Evolutionary conservation across 2,888 invertebrate genomes (phyloP), one percentile per base, ranked within the genome.

Genomic region (Brenthis daphne): DNA sequence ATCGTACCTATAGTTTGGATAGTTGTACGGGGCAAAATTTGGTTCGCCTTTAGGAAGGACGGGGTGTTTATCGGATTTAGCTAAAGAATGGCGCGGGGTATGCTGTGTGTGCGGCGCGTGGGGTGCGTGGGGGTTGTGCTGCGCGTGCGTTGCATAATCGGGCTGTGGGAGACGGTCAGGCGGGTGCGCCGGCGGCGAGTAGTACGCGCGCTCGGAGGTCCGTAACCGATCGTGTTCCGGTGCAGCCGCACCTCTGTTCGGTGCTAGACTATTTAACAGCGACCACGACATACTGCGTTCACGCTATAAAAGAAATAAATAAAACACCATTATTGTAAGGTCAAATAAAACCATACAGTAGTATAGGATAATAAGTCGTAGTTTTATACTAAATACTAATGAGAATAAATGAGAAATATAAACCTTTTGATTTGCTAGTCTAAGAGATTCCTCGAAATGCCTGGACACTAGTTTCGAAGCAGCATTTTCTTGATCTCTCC

Each of bases 361-460:
- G 8, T 43, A 11, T 29, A 29, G 29, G 4, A 29, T 4, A 29
- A 11, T 43, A 43, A 43, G 11, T 37, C 37, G 37, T 43, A 43
- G 3, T 8, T 8, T 43, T 43, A 11, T 43, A 11, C 37, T 37
- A 20, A 20, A 20, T n/a, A 6, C 5, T 24, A 3, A 20, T 29
- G 16, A 63, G 24, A 14, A 56, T 16, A n/a, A 33, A 67, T 47
- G 20, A 14, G 57, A 56, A 69, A 69, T 71, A 81, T 69, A 71
- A 77, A 96, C 96, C 95, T 96, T 96, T 90, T 96, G 95, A 82
- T 96, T 95, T 57, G 96, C 96, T 74, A 95, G 93, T 84, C 96
- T 94, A 72, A 98, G 94, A 74, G 97, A 97, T 92, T 97, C 97
- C 83, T 97, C 97, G 88, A 98, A 98, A 91, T 98, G 98, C 88